Evolutionary conservation across 2,113 vertebrate species (phyloP), one percentile per base, ranked within the genome.

Genomic region (Hiodon tergisus): DNA sequence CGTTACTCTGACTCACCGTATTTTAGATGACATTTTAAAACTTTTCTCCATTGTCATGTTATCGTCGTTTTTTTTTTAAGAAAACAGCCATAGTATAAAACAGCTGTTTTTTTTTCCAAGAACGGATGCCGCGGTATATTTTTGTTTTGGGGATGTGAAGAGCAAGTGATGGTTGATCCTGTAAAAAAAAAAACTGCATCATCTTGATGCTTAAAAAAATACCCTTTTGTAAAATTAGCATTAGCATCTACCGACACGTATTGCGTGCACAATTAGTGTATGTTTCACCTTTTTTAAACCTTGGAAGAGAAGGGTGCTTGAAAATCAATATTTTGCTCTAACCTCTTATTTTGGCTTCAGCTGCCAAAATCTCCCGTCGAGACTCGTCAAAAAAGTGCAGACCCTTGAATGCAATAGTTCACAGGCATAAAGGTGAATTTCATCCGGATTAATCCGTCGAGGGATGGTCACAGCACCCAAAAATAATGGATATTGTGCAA

Each of bases 101-200:
- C 84, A 87, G 80, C 83, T 88, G 84, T 76, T 77, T 74, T 69
- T 78, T 75, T 55, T 74, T 55, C 62, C 62, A 76, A 65, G 88
- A 88, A 89, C 88, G 89, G 87, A 88, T 82, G 89, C 79, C 83
- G 90, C 84, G 84, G 79, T 80, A 77, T 75, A 77, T 81, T 77
- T 60, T 77, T 81, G 75, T 82, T 82, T 78, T 65, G 72, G 78
- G 82, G 86, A 78, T 76, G 85, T 84, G 78, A 76, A 78, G 77
- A 78, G 81, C 79, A 82, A 87, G 89, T 88, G 86, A 83, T 84
- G 63, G 83, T 78, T 84, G 90, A 90, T 92, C 89, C 89, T 91
- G 90, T 90, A 91, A 89, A 90, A 90, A 86, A 14, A 77, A 76
- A 76, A 76, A 74, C 70, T 78, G 76, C 77, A 78, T 61, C 51